phyloP scores from a whole-genome alignment of 2,113 vertebrate genomes.

The Parotia lawesii region DNA sequence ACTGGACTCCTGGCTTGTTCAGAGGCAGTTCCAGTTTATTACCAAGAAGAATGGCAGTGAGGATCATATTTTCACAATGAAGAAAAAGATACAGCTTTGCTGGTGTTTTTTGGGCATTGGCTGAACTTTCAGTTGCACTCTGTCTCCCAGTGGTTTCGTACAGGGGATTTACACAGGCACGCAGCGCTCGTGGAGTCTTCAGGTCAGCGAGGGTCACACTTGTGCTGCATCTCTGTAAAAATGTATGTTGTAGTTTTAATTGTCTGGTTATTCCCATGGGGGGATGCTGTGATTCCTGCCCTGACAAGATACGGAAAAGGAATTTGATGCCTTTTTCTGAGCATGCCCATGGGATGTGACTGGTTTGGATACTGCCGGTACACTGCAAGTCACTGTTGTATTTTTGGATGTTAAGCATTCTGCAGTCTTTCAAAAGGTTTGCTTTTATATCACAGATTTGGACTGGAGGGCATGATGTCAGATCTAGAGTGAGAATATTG shows the following conservation, averaged over 20 bases:
- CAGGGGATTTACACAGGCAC: neutral
- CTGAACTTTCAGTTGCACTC: neutral
- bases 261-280: neutral
- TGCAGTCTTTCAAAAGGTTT: neutral
- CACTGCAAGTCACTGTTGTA: neutral
- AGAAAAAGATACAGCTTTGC: neutral
- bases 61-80: neutral
- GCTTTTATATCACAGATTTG: neutral
- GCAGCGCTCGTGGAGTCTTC: fast-evolving
- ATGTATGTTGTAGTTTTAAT: neutral
- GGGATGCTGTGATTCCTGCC: neutral
- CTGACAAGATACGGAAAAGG: neutral
- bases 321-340: neutral
- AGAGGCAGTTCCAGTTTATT: neutral
- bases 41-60: neutral
- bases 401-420: neutral
- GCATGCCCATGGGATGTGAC: fast-evolving
- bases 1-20: neutral
- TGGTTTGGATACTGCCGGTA: neutral
- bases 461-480: neutral
- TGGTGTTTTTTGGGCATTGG: neutral
- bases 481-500: neutral
- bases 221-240: neutral
- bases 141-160: neutral
- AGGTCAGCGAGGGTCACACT: neutral